These are phyloP conservation scores for Cardiocondyla obscurior DNA, from an alignment of 1,140 invertebrate genomes.

Conservation along the genomic window DNA sequence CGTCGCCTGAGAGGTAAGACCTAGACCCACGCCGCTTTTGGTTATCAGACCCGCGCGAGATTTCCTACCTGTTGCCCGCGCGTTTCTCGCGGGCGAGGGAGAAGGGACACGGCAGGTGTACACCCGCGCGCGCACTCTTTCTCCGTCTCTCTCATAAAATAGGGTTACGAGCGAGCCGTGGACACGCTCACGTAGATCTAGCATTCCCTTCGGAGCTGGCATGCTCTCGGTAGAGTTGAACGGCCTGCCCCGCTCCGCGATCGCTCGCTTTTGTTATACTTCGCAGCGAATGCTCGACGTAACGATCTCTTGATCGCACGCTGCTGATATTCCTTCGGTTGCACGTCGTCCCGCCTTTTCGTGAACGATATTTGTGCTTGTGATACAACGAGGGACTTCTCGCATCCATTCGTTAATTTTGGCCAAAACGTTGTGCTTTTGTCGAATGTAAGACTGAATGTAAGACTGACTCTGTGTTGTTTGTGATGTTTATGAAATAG, in stretches of 20 bases:
- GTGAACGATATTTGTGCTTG: neutral
- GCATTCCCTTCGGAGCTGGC: no score
- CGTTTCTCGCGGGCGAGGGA: slow-evolving; percentile 29
- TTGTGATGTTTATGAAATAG: neutral
- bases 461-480: neutral
- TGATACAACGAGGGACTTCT: neutral
- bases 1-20: slow-evolving; percentile 67
- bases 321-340: neutral
- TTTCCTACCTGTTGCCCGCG: slow-evolving; percentile 68
- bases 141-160: slow-evolving; percentile 36
- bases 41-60: neutral
- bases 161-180: slow-evolving; percentile 65
- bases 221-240: neutral
- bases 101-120: slow-evolving; percentile 54
- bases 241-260: no score
- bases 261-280: no score
- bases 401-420: no score
- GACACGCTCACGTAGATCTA: neutral
- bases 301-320: neutral
- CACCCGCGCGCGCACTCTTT: slow-evolving; percentile 1
- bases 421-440: neutral
- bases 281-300: neutral
- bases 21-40: neutral
- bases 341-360: neutral
- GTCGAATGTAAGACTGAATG: neutral